Conservation (phyloP, 2,888 invertebrate species). For the Falcaria lacertinaria region DNA sequence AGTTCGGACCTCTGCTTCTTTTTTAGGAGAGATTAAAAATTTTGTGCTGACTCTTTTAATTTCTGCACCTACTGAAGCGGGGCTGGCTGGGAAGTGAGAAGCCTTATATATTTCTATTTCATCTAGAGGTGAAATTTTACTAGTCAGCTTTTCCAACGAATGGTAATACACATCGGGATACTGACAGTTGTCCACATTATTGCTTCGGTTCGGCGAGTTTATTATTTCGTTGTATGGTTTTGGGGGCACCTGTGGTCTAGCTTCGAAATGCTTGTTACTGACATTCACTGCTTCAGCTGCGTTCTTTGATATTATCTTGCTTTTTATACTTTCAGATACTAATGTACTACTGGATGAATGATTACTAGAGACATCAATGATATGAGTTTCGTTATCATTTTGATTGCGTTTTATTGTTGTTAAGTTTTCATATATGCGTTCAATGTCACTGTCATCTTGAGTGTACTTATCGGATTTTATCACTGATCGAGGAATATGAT, state of each 20-base stretch:
- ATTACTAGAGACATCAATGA: conserved; percentile 40
- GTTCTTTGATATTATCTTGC: conserved; percentile 13
- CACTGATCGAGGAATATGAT: conserved; percentile 50
- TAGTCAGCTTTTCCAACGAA: conserved; percentile 57
- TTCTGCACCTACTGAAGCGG: conserved; percentile 68
- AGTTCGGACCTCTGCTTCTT: conserved; percentile 68
- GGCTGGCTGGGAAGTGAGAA: conserved; percentile 44
- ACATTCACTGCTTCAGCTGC: conserved; percentile 12
- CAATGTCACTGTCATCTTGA: conserved; percentile 33
- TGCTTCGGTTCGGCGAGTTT: conserved; percentile 17
- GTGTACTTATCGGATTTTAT: conserved; percentile 38
- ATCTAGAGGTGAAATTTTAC: conserved; percentile 50
- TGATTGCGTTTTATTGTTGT: conserved; percentile 26
- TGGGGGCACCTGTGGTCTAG: conserved; percentile 51
- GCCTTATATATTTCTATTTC: conserved; percentile 58
- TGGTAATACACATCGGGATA: conserved; percentile 69
- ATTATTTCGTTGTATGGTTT: conserved; percentile 43
- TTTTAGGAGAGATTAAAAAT: conserved; percentile 70
- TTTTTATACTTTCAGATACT: conserved; percentile 55
- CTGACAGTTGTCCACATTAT: conserved; percentile 21
- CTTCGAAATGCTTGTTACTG: conserved; percentile 32
- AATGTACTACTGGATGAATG: conserved; percentile 65
- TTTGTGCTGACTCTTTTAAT: conserved; percentile 70
- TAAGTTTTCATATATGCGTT: conserved; percentile 68
- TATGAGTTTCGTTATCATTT: conserved; percentile 32